phyloP scores from a whole-genome alignment of 2,113 vertebrate genomes.

The Lampris megalopsis region DNA sequence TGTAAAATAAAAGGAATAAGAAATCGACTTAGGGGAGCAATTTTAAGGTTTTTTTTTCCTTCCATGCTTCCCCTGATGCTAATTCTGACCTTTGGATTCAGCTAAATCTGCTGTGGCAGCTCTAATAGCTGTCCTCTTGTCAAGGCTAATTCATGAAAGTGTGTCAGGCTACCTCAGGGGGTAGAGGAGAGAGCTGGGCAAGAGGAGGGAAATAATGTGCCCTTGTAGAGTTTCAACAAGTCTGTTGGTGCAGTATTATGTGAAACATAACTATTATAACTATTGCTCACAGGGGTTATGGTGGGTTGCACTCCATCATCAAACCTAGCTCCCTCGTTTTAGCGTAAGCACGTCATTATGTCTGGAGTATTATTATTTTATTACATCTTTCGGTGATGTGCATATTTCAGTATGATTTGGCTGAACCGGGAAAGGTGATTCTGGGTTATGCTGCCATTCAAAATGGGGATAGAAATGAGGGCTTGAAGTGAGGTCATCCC shows the following conservation, averaged over 20 bases:
- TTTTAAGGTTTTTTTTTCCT: constrained; percentile 45
- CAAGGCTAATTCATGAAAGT: constrained; percentile 75
- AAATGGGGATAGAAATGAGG: background rate
- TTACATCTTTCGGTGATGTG: background rate
- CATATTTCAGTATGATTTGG: background rate
- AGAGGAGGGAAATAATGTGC: constrained; percentile 16
- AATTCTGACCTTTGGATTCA: constrained; percentile 76
- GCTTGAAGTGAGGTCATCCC: constrained; percentile 26
- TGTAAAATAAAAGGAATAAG: constrained; percentile 60
- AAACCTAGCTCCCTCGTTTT: constrained; percentile 32
- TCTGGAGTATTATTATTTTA: background rate
- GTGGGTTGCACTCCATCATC: background rate
- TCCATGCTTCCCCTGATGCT: constrained; percentile 51
- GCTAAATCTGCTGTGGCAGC: constrained; percentile 71
- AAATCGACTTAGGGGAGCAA: constrained; percentile 41
- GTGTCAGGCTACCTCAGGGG: constrained; percentile 69
- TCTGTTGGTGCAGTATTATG: constrained; percentile 50
- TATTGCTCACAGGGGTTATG: background rate
- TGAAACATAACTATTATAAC: constrained; percentile 53
- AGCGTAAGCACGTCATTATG: constrained; percentile 13
- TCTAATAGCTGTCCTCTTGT: constrained; percentile 68
- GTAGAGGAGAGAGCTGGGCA: constrained; percentile 34
- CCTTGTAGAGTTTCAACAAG: constrained; percentile 40
- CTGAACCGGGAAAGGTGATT: background rate
- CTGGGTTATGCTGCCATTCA: background rate